Base-by-base conservation (phyloP, 1,140 invertebrate species). In the Chionoecetes opilio region DNA sequence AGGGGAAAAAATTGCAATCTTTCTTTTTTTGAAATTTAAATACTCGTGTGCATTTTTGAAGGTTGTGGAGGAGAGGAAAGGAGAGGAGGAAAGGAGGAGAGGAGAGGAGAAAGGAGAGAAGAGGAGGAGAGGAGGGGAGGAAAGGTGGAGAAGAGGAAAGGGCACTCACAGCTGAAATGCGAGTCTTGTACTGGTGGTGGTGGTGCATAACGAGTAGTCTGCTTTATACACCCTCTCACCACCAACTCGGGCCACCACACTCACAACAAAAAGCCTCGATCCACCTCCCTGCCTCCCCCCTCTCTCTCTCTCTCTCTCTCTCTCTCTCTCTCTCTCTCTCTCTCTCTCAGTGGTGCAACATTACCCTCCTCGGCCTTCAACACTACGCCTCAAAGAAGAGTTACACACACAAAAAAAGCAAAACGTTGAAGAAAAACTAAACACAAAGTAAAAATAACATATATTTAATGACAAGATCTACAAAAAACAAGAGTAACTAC, bases 301-400 rank as follows among this genome's bases (percentile, higher is more conserved):
- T 35, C 53, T 86, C 85, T 86, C n/a, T 86, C 85, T 32, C 85
- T 86, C 14, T 32, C 85, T 32, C 85, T 32, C 85, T 32, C 85
- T 86, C 85, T 86, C 85, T 86, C 85, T 41, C 38, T 41, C 38
- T 32, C 85, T 38, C 85, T 32, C 32, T 38, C 35, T 32, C 85
- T 3, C 85, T 38, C 32, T 26, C 35, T 17, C 34, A 34, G 17
- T 9, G 29, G 8, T 6, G 26, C 32, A 86, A 34, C 85, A 34
- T 17, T 6, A 9, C n/a, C n/a, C 35, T 26, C 32, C 85, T 6
- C 26, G 46, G 32, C 35, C 32, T 35, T 34, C 85, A n/a, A 21
- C 32, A 86, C 1, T 34, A 84, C 26, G 32, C 82, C n/a, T 29
- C 9, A 53, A 75, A n/a, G 26, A n/a, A 75, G 8, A 75, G n/a